These are phyloP conservation scores for Apodemia mormo DNA, from an alignment of 2,888 invertebrate species.

Conservation along the genomic window DNA sequence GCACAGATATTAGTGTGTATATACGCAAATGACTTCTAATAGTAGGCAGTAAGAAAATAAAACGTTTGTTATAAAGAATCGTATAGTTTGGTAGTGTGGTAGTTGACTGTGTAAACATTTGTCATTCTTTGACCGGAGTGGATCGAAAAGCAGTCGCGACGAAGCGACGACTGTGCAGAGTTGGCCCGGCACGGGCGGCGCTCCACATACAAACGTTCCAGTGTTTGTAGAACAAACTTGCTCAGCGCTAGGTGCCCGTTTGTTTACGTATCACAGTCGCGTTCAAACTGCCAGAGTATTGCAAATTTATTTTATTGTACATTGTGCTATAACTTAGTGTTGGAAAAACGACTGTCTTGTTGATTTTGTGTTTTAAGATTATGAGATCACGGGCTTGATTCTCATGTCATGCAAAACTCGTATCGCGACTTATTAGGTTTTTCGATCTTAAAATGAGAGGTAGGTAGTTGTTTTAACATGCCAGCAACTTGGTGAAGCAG, in stretches of 20 bases:
- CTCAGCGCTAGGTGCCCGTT: constrained; percentile 56
- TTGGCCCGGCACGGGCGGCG: constrained; percentile 36
- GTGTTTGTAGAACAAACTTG: constrained; percentile 71
- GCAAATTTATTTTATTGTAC: constrained; percentile 52
- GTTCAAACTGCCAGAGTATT: constrained; percentile 52
- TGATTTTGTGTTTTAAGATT: no score
- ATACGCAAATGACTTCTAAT: no score
- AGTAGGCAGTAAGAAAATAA: no score
- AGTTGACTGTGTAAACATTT: constrained; percentile 66
- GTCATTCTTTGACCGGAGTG: constrained; percentile 56
- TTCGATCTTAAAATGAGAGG: no score
- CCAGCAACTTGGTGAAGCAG: no score
- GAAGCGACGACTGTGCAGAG: constrained; percentile 36
- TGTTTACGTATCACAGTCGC: constrained; percentile 63
- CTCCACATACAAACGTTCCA: constrained; percentile 40
- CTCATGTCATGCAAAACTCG: no score
- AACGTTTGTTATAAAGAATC: no score
- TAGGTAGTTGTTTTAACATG: no score
- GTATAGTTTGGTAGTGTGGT: constrained; percentile 43
- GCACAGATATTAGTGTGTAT: no score
- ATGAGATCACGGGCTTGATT: no score
- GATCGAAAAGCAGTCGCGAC: constrained; percentile 46
- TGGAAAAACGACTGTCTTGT: no score
- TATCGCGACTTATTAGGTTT: no score
- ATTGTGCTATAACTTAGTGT: constrained; percentile 10